Conservation (phyloP, 2,113 vertebrate genomes). For the Saimiri boliviensis region DNA sequence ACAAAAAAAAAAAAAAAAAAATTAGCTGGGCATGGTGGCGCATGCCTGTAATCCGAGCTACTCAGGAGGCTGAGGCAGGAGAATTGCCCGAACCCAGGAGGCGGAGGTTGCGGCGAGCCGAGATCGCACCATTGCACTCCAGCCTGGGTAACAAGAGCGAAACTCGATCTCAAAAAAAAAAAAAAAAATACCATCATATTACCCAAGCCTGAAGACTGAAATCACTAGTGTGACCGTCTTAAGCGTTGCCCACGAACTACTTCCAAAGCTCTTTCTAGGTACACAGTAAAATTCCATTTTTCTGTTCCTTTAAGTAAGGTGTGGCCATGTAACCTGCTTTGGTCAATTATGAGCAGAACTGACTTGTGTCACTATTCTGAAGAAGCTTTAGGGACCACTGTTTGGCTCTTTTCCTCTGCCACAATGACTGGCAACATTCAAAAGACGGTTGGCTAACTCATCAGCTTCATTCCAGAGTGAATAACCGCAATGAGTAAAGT, state of each 20-base stretch:
- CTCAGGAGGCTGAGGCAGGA: too few species aligned
- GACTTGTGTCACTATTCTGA: neutral
- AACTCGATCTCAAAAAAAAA: too few species aligned
- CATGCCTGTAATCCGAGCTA: too few species aligned
- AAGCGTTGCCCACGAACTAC: neutral
- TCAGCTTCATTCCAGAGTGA: neutral
- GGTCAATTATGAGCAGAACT: neutral
- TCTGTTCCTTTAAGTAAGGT: neutral
- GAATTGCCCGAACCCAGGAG: too few species aligned
- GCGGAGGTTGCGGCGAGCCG: too few species aligned
- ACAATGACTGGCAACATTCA: neutral
- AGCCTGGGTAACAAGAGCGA: too few species aligned
- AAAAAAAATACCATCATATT: slow-evolving; percentile 11
- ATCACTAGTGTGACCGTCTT: neutral
- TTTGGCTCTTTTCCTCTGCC: neutral
- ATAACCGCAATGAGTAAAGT: neutral
- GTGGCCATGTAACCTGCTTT: neutral
- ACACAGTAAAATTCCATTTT: slow-evolving; percentile 29
- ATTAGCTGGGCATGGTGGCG: too few species aligned
- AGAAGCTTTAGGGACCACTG: neutral
- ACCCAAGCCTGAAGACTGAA: neutral
- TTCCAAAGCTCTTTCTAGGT: slow-evolving; percentile 14
- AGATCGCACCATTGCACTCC: too few species aligned
- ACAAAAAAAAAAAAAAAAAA: too few species aligned
- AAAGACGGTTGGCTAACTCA: neutral